Evolutionary conservation across 2,797 vertebrate genomes (phyloP).

Genomic region (Carcharodon carcharias): DNA sequence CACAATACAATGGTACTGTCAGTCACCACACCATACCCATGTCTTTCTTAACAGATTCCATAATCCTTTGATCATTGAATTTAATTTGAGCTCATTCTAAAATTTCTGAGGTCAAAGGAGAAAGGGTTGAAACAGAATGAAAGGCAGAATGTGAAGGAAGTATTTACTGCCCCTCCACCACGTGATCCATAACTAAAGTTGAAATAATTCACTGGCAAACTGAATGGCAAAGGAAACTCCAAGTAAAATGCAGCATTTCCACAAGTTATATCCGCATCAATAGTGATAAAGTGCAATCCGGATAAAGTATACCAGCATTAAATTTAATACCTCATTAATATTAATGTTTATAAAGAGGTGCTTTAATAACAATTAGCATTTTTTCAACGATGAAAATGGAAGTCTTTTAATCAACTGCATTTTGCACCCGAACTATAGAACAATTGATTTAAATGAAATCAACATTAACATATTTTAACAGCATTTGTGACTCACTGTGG

Average conservation of each 20-base stretch:
- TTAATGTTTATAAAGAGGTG: neutral
- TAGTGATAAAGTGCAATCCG: neutral
- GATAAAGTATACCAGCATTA: neutral
- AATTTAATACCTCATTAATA: neutral
- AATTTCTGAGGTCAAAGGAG: neutral
- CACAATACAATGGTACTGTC: neutral
- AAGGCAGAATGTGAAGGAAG: neutral
- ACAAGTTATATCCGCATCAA: neutral
- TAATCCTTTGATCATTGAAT: neutral
- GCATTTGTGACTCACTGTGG: neutral
- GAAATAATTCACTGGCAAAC: neutral
- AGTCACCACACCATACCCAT: neutral
- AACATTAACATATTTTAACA: neutral
- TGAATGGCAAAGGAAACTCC: neutral
- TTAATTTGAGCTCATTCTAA: neutral
- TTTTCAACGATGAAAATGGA: neutral
- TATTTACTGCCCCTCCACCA: neutral
- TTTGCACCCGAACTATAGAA: neutral
- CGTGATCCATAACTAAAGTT: neutral
- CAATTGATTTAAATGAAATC: neutral
- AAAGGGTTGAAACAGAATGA: neutral
- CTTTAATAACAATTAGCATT: neutral
- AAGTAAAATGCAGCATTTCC: neutral
- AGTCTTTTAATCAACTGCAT: neutral
- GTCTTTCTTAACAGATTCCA: neutral